phyloP scores from a whole-genome alignment of 2,113 vertebrate species.

The Coptodon bakossiorum region DNA sequence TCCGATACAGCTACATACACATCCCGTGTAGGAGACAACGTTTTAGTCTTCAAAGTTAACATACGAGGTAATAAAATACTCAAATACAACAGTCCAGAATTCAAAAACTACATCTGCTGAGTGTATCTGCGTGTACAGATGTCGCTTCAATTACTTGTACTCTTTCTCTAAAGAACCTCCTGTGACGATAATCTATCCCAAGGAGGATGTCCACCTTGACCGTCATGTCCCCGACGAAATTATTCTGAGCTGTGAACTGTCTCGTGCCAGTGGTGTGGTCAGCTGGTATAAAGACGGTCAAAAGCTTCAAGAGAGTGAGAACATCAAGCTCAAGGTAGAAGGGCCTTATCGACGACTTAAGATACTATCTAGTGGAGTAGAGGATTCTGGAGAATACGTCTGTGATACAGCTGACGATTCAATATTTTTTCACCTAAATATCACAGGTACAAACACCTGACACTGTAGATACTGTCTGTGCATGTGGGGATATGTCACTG shows the following conservation, averaged over 20 bases:
- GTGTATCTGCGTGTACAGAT: background rate
- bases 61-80: slow-evolving; percentile 66
- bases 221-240: slow-evolving; percentile 78
- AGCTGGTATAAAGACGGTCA: slow-evolving; percentile 86
- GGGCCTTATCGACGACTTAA: slow-evolving; percentile 75
- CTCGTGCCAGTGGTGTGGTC: slow-evolving; percentile 66
- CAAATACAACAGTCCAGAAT: background rate
- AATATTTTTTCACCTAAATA: slow-evolving; percentile 81
- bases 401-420: slow-evolving; percentile 84
- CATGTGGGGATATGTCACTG: background rate
- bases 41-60: slow-evolving; percentile 73
- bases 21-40: slow-evolving; percentile 69
- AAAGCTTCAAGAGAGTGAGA: slow-evolving; percentile 76
- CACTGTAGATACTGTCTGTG: background rate
- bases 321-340: slow-evolving; percentile 75
- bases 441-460: slow-evolving; percentile 77
- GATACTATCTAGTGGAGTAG: slow-evolving; percentile 69
- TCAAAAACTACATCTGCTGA: background rate
- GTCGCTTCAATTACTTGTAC: background rate
- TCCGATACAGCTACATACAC: slow-evolving; percentile 71
- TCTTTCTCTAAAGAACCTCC: slow-evolving; percentile 76
- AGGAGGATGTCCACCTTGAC: slow-evolving; percentile 76
- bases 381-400: slow-evolving; percentile 86
- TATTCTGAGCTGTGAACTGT: slow-evolving; percentile 85
- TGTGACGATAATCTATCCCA: slow-evolving; percentile 79